Evolutionary conservation across 2,888 invertebrate species (phyloP), one percentile per base, ranked within the genome.

Genomic region (Aporophyla lueneburgensis): DNA sequence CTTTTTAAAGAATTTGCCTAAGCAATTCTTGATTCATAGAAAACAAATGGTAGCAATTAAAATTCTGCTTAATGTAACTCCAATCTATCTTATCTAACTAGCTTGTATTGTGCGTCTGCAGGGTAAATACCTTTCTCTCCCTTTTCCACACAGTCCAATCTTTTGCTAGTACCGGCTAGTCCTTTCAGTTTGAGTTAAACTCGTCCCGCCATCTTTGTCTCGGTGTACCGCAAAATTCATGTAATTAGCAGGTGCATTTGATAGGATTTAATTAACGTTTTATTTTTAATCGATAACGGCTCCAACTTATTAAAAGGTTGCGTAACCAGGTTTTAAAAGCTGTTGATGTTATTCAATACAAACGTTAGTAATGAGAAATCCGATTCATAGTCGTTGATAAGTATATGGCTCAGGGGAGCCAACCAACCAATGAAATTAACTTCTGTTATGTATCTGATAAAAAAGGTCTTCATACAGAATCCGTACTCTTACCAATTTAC

Each of bases 401-500:
- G 62, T 73, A 62, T 69, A 67, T 85, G 87, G 80, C 74, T 88
- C 77, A 80, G 80, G 74, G 82, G 85, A 74, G 62, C 51, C 74
- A 86, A 74, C 86, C 78, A 81, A 80, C 84, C 86, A 89, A 89
- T 89, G 80, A 87, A 87, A 87, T 86, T 87, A 83, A 85, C 88
- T 88, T 89, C 86, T 90, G 87, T 90, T 90, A 89, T 87, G 88
- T 91, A 87, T 91, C 80, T 81, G 71, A 79, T 89, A 86, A 91
- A 92, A 86, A 91, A 91, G 85, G 83, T 89, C 80, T 89, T 90
- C 89, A 90, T 89, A 90, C 88, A 88, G 85, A 89, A 88, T 90
- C 88, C 87, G 86, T 87, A 89, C 91, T 93, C 90, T 93, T 92
- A 92, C 92, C 93, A 93, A 94, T 94, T 94, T 93, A 83, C 86